phyloP scores from a whole-genome alignment of 2,888 invertebrate species.

The Physocephala rufipes region DNA sequence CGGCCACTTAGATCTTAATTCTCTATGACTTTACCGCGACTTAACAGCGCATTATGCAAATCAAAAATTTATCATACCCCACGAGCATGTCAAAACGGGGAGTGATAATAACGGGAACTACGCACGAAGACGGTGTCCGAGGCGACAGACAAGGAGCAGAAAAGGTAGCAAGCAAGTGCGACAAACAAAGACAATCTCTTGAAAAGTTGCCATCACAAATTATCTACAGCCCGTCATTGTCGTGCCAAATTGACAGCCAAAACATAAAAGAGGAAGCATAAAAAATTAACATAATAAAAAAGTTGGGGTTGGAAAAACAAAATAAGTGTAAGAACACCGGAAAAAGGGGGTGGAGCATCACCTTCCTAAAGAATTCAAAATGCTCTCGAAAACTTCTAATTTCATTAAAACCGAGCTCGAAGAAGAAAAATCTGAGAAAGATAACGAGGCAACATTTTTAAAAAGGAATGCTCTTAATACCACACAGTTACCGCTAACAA shows the following conservation, averaged over 20 bases:
- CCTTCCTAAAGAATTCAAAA: neutral
- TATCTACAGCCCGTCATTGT: conserved; percentile 4
- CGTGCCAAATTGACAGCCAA: conserved; percentile 19
- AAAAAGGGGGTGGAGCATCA: no score
- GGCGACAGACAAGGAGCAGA: neutral
- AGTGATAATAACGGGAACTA: no score
- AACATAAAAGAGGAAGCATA: neutral
- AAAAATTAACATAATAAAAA: neutral
- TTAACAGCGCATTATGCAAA: conserved; percentile 21
- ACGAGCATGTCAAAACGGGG: no score
- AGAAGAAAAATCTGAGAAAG: neutral
- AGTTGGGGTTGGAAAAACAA: no score
- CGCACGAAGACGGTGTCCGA: neutral
- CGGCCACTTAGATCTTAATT: conserved; percentile 10
- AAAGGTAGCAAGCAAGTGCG: no score
- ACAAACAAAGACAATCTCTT: neutral
- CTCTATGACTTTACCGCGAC: neutral
- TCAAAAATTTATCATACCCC: conserved; percentile 1
- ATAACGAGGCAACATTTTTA: neutral
- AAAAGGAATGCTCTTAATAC: conserved; percentile 15
- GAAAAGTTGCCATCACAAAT: conserved; percentile 23
- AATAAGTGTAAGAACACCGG: neutral
- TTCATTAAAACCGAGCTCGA: conserved; percentile 14
- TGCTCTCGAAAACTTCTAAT: conserved; percentile 22
- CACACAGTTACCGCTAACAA: neutral